Evolutionary conservation across 2,797 vertebrate species (phyloP).

Genomic region (Nannoperca obscura): DNA sequence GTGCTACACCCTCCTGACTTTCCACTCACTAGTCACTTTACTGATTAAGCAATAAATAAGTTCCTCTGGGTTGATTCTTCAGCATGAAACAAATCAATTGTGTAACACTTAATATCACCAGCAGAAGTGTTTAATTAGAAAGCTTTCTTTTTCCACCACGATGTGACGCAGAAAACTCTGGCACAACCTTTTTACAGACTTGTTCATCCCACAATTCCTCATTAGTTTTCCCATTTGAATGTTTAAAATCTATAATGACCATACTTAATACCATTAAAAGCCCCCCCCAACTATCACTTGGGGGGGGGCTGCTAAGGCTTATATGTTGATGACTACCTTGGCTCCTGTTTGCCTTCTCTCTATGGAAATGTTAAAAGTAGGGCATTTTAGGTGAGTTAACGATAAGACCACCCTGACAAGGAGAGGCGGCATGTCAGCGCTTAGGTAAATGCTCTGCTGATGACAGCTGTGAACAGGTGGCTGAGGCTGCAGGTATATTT

Average conservation of each 20-base stretch:
- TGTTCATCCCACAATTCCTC: conserved; percentile 38
- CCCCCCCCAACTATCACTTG: conserved; percentile 18
- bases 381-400: conserved; percentile 48
- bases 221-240: conserved; percentile 40
- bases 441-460: conserved; percentile 75
- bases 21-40: conserved; percentile 45
- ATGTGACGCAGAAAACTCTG: conserved; percentile 54
- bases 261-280: conserved; percentile 40
- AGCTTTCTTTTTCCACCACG: conserved; percentile 52
- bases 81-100: conserved; percentile 49
- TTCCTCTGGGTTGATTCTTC: conserved; percentile 42
- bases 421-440: conserved; percentile 57
- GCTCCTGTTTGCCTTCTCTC: conserved; percentile 47
- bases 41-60: conserved; percentile 42
- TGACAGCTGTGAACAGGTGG: conserved; percentile 82
- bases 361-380: conserved; percentile 52
- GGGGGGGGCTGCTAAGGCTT: conserved; percentile 17
- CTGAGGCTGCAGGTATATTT: conserved; percentile 66
- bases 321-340: conserved; percentile 40
- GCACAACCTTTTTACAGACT: conserved; percentile 45
- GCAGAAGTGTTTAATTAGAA: conserved; percentile 46
- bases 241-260: conserved; percentile 46
- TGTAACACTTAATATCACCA: conserved; percentile 49
- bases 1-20: conserved; percentile 48
- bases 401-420: conserved; percentile 68